Percentiles rank a stretch among this genome's conserved stretches.
Evolutionary conservation across 1,140 invertebrate genomes (phyloP).

Genomic region (Drosophila ercepeae): DNA sequence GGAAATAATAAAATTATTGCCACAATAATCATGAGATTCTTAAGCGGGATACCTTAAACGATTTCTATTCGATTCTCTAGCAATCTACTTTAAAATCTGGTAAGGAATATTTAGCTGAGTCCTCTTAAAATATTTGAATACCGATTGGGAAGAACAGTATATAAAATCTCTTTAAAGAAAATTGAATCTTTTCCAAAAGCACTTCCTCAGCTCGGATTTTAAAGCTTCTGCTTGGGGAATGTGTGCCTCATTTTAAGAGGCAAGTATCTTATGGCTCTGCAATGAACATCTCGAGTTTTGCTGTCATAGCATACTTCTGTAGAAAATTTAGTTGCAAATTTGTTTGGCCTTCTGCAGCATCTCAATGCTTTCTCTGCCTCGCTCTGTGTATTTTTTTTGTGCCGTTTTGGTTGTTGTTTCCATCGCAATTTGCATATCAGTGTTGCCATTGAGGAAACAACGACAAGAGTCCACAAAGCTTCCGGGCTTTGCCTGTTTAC

Average conservation of each 20-base stretch:
- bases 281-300: slow-evolving; percentile 35
- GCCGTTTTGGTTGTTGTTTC: slow-evolving; percentile 5
- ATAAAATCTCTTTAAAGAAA: background rate
- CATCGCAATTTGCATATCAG: slow-evolving; percentile 76
- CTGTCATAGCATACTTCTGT: slow-evolving; percentile 56
- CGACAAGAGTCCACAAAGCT: slow-evolving; percentile 37
- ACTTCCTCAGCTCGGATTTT: background rate
- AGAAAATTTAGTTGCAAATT: slow-evolving; percentile 71
- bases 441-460: slow-evolving; percentile 47
- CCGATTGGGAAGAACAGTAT: background rate
- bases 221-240: slow-evolving; percentile 5
- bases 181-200: background rate
- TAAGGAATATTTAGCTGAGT: too few relatives aligned
- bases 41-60: background rate
- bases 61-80: background rate
- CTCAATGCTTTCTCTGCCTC: slow-evolving; percentile 18
- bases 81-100: background rate
- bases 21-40: background rate
- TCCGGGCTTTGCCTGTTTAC: slow-evolving; percentile 36
- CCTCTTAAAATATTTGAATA: background rate
- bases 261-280: slow-evolving; percentile 22
- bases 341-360: slow-evolving; percentile 38
- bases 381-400: slow-evolving; percentile 18
- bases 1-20: too few relatives aligned
- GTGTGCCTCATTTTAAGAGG: slow-evolving; percentile 16